A percentile compares a stretch with the other conserved stretches of the same genome.
Conservation (phyloP, 1,140 invertebrate species). For the Drosophila bipectinata region DNA sequence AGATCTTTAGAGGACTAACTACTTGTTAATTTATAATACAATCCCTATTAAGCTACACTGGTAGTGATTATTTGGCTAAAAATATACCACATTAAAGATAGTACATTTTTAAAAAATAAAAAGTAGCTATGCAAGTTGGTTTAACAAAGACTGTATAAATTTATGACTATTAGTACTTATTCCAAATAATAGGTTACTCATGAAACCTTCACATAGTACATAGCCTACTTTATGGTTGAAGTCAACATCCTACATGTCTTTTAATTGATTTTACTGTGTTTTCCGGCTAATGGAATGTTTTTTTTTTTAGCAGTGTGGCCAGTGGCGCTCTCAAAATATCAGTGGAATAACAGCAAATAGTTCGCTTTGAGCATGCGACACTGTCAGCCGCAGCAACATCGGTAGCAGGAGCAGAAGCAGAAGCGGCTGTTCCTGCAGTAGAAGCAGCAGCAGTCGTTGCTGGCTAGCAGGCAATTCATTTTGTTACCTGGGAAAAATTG, state of each 20-base stretch:
- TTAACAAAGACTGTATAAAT: no score
- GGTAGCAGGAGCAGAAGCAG: slow-evolving; percentile 28
- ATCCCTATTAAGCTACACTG: no score
- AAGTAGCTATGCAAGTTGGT: no score
- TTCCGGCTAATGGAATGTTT: not conserved
- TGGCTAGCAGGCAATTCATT: slow-evolving; percentile 73
- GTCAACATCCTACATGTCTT: not conserved
- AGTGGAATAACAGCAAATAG: slow-evolving; percentile 81
- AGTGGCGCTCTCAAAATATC: slow-evolving; percentile 74
- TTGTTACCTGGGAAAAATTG: slow-evolving; percentile 80
- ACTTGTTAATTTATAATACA: no score
- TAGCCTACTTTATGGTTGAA: not conserved
- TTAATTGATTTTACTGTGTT: no score
- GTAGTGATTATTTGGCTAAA: no score
- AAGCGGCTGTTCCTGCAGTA: slow-evolving; percentile 18
- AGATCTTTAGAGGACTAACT: no score
- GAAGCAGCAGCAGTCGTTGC: slow-evolving; percentile 25
- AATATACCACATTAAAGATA: no score
- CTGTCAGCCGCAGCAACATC: slow-evolving; percentile 69
- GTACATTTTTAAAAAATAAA: no score
- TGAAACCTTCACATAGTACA: no score
- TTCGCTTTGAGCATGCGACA: slow-evolving; percentile 80
- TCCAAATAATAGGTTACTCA: no score
- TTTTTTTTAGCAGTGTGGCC: slow-evolving; percentile 17
- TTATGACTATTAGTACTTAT: no score